Conservation (phyloP, 2,113 vertebrate genomes). For the Sceloporus undulatus region DNA sequence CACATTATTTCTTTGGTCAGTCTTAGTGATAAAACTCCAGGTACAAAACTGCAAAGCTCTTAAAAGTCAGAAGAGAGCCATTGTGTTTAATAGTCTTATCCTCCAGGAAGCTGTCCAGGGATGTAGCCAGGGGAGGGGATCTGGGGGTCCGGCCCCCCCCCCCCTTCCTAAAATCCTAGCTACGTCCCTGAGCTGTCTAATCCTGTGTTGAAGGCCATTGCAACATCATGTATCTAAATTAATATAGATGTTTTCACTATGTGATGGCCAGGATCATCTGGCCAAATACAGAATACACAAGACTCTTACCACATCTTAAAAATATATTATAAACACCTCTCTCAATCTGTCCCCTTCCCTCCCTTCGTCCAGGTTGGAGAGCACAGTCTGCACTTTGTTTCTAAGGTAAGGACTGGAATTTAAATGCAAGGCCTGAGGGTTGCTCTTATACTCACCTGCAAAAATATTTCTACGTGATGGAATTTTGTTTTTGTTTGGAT, state of each 20-base stretch:
- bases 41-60: background rate
- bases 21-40: background rate
- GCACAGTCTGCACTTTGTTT: conserved; percentile 76
- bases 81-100: background rate
- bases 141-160: too few relatives aligned
- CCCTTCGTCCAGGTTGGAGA: conserved; percentile 74
- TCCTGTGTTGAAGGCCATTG: background rate
- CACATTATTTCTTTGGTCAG: too few relatives aligned
- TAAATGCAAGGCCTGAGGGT: background rate
- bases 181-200: background rate
- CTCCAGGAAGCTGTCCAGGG: background rate
- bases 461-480: background rate
- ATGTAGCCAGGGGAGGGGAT: too few relatives aligned
- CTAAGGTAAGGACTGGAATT: conserved; percentile 72
- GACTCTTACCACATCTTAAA: background rate
- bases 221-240: background rate
- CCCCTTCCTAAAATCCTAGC: too few relatives aligned
- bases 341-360: background rate
- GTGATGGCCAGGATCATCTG: background rate
- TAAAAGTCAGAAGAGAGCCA: background rate
- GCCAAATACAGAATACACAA: too few relatives aligned
- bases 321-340: accelerated
- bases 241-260: background rate
- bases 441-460: too few relatives aligned
- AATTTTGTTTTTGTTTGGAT: background rate